Percentiles rank a stretch among this genome's conserved stretches.
These are phyloP conservation scores for Drosophila atripex DNA, from an alignment of 2,888 invertebrate genomes.

Conservation along the genomic window DNA sequence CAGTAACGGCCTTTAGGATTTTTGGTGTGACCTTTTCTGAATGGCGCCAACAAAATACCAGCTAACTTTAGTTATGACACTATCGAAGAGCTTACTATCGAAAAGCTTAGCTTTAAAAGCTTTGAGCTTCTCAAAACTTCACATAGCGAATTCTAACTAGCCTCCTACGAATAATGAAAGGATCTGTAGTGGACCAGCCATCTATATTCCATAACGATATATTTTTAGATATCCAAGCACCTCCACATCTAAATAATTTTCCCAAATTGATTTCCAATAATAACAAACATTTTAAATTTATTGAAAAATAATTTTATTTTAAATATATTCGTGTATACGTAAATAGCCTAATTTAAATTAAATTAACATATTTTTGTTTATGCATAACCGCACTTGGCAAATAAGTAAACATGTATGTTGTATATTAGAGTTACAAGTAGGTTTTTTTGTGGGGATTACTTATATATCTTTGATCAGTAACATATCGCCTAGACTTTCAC, in stretches of 20 bases:
- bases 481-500: conserved; percentile 52
- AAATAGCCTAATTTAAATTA: conserved; percentile 58
- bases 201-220: no score
- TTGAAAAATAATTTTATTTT: conserved; percentile 61
- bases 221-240: no score
- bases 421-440: conserved; percentile 15
- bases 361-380: conserved; percentile 41
- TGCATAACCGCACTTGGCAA: conserved; percentile 37
- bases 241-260: neutral
- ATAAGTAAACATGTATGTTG: conserved; percentile 42
- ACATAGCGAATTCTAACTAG: no score
- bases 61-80: neutral
- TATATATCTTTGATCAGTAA: conserved; percentile 74
- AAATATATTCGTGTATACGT: conserved; percentile 57
- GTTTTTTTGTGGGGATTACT: conserved; percentile 46
- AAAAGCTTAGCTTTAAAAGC: neutral
- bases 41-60: neutral
- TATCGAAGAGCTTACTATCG: neutral
- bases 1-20: neutral
- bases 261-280: neutral
- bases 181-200: no score
- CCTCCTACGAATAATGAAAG: no score
- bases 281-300: conserved; percentile 11
- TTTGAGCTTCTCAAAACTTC: neutral
- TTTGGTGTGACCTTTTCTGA: neutral